Percentiles rank a stretch among this genome's conserved stretches.
These are phyloP conservation scores for Numenius arquata DNA, from an alignment of 2,113 vertebrate species.

Conservation along the genomic window DNA sequence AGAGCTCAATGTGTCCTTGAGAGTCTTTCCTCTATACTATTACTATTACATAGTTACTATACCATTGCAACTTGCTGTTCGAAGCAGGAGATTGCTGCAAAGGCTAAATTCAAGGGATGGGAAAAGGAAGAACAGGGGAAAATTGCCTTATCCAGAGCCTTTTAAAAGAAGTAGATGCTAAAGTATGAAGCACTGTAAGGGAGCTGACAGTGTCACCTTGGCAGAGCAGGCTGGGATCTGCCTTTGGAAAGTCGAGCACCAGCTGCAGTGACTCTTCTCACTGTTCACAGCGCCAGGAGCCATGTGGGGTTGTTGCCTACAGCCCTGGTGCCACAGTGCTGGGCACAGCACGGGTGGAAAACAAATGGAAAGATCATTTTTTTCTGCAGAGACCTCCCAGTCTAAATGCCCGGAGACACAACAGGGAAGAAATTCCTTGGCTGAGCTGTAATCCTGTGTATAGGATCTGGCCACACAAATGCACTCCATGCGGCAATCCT, in stretches of 20 bases:
- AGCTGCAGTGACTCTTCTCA: background rate
- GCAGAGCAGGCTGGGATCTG: background rate
- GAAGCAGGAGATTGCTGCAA: background rate
- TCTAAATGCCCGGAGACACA: background rate
- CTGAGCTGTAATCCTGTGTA: background rate
- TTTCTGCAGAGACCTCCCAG: constrained; percentile 41
- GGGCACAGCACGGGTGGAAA: background rate
- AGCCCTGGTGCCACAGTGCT: background rate
- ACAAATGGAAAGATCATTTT: constrained; percentile 23
- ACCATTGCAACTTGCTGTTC: background rate
- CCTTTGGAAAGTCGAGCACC: background rate
- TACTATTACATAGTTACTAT: no score
- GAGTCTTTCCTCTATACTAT: background rate
- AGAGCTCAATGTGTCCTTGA: background rate
- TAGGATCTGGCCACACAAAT: constrained; percentile 34
- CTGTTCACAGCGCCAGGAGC: background rate
- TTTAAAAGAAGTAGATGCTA: background rate
- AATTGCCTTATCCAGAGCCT: background rate
- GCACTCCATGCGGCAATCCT: background rate
- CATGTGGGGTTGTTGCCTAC: background rate
- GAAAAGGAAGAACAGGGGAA: background rate
- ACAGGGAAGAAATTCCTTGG: constrained; percentile 43
- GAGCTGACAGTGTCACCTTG: background rate
- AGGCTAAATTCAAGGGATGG: background rate
- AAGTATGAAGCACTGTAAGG: rapidly evolving